These are phyloP conservation scores for Paguma larvata DNA, from an alignment of 2,797 vertebrate genomes.

Conservation along the genomic window DNA sequence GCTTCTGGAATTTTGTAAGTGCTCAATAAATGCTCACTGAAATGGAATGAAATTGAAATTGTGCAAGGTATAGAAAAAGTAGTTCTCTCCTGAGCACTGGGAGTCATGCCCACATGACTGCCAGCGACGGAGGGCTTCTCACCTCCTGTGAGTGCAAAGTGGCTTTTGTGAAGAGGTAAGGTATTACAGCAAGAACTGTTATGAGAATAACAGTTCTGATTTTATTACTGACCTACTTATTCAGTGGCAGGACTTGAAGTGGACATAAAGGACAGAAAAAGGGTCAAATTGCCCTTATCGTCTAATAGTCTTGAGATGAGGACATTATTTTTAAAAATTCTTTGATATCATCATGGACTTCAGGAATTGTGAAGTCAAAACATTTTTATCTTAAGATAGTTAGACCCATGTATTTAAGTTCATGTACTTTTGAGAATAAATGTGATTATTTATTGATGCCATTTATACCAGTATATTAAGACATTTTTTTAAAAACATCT, in stretches of 20 bases:
- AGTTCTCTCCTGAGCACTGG: not conserved
- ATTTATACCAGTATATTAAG: not conserved
- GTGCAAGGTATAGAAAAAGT: not conserved
- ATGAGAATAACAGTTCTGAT: not conserved
- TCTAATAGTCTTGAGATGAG: not conserved
- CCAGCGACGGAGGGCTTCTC: not conserved
- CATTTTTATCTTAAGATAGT: conserved; percentile 50
- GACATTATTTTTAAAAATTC: not conserved
- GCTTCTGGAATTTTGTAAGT: not conserved
- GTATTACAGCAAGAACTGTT: not conserved
- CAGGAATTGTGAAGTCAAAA: conserved; percentile 5
- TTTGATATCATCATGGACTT: conserved; percentile 26
- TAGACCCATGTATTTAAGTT: not conserved
- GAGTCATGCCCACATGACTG: not conserved
- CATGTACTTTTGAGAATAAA: conserved; percentile 34
- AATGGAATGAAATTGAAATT: not conserved
- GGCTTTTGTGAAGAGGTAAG: not conserved
- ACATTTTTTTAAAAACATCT: conserved; percentile 8
- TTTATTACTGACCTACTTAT: not conserved
- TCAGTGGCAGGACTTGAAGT: not conserved
- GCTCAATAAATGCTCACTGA: not conserved
- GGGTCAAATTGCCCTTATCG: not conserved
- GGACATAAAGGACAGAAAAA: conserved; percentile 4
- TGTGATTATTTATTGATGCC: not conserved
- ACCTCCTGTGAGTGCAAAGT: not conserved